Percentiles rank a stretch among this genome's conserved stretches.
Evolutionary conservation across 2,113 vertebrate species (phyloP).

Genomic region (Chloebia gouldiae): DNA sequence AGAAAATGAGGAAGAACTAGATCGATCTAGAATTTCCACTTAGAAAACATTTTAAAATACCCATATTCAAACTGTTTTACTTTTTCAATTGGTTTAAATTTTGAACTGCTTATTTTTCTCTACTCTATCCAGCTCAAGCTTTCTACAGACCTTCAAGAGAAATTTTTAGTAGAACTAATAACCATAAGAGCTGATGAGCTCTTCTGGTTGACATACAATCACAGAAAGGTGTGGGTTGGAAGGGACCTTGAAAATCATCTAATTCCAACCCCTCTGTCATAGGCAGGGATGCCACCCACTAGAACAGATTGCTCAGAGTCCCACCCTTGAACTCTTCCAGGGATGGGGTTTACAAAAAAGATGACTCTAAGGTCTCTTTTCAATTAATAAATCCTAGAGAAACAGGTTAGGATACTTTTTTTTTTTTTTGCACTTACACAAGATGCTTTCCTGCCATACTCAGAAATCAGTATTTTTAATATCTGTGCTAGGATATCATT

Average conservation of each 20-base stretch:
- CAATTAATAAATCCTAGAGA: background rate
- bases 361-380: background rate
- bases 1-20: background rate
- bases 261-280: background rate
- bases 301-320: background rate
- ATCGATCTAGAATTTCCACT: background rate
- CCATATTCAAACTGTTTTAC: background rate
- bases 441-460: background rate
- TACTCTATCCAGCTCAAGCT: background rate
- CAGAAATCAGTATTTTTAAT: background rate
- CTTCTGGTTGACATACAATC: background rate
- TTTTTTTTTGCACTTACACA: background rate
- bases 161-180: background rate
- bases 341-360: background rate
- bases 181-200: background rate
- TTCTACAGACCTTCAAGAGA: background rate
- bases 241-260: background rate
- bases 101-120: background rate
- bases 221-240: background rate
- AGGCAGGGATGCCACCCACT: background rate
- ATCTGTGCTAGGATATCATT: background rate
- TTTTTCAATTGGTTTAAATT: background rate
- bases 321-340: background rate
- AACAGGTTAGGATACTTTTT: background rate
- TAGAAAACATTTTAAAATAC: background rate